Evolutionary conservation across 53 echinoderm and acorn worm genomes (phyloP), one percentile per base, ranked within the genome.

Genomic region (Echinarachnius parma): DNA sequence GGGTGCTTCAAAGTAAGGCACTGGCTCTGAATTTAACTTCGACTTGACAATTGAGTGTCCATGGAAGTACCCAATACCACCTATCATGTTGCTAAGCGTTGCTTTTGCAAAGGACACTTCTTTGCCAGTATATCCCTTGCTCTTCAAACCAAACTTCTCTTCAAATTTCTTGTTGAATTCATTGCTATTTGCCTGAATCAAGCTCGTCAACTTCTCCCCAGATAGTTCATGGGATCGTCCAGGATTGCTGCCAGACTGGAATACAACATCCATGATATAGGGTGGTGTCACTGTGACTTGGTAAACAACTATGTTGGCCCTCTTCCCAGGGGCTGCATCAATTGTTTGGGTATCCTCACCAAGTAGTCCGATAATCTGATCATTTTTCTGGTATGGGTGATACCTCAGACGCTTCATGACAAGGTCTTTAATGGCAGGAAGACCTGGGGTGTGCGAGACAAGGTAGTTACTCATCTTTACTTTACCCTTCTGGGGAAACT

Each of bases 61-160:
- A 49, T 96, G 88, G 66, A 96, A 96, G 66, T 96, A 96, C 13
- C 96, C 96, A 22, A 96, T 85, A 31, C 96, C 96, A 28, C 96
- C 96, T 11, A 96, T 53, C 82, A 96, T 75, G 52, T 96, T 96
- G 46, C 96, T 96, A 59, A 83, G 36, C 0, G 83, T 66, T 27
- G 83, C 83, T 48, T 77, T 83, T 14, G 83, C 83, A 33, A 83
- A 66, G 15, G 31, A 48, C 8, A 66, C 62, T 37, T 83, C 83
- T 21, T 56, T 19, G 14, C 58, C 18, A 31, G 39, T 19, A 52
- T 61, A 83, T 3, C 83, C 83, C 34, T 65, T 60, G 32, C 47
- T 37, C 25, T 37, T 63, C 50, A 83, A 57, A 2, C 77, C 59
- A 59, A 83, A 77, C 58, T 64, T 48, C 32, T 50, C 34, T 30